These are phyloP conservation scores for Phyto melanocephala DNA, from an alignment of 2,888 invertebrate species.

Conservation along the genomic window DNA sequence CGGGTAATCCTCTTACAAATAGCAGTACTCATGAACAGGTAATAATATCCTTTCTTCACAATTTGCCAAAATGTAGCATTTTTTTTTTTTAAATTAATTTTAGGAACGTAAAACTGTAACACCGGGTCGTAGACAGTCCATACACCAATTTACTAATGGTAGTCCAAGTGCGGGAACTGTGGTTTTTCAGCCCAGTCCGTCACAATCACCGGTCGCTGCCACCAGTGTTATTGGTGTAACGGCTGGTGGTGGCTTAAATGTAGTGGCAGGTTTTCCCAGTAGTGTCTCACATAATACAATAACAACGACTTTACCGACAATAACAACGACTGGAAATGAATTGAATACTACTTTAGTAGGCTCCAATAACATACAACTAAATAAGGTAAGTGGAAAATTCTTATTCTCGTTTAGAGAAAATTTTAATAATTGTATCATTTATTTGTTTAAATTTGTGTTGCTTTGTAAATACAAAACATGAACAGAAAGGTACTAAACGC, in stretches of 20 bases:
- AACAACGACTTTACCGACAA: constrained; percentile 63
- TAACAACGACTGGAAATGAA: constrained; percentile 76
- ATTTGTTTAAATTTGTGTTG: no score
- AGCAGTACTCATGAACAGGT: constrained; percentile 78
- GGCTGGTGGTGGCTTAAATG: constrained; percentile 69
- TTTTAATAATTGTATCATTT: no score
- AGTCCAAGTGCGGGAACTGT: constrained; percentile 79
- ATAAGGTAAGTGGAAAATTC: constrained; percentile 73
- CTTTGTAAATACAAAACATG: no score
- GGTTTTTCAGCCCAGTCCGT: constrained; percentile 79
- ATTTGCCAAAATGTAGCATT: not conserved
- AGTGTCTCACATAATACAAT: constrained; percentile 64
- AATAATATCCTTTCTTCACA: not conserved
- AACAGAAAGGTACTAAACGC: constrained; percentile 76
- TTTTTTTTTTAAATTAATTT: not conserved
- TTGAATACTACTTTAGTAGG: constrained; percentile 79
- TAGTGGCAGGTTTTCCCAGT: constrained; percentile 69
- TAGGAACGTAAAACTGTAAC: constrained; percentile 79
- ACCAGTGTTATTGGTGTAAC: constrained; percentile 78
- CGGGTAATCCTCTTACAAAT: constrained; percentile 78
- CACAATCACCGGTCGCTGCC: constrained; percentile 79
- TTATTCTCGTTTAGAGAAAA: no score
- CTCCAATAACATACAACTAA: constrained; percentile 79
- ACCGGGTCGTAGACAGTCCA: constrained; percentile 79
- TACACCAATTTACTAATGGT: constrained; percentile 78